These are phyloP conservation scores for Pachyseris speciosa DNA, from an alignment of 64 coral and sea anemone genomes.

Conservation along the genomic window DNA sequence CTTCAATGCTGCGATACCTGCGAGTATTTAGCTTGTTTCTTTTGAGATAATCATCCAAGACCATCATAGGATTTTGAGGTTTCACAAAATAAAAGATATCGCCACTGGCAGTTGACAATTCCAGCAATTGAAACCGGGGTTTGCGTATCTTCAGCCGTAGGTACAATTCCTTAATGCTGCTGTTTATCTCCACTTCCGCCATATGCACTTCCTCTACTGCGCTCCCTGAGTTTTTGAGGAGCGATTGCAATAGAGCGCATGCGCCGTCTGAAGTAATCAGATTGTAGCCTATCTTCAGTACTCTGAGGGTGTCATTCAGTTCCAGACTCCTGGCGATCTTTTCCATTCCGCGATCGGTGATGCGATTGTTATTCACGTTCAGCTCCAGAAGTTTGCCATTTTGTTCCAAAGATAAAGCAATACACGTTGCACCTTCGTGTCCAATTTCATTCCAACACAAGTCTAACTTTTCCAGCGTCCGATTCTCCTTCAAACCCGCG, in stretches of 20 bases:
- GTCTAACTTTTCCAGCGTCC: slow-evolving; percentile 67
- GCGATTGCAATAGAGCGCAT: slow-evolving; percentile 54
- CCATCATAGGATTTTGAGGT: slow-evolving; percentile 59
- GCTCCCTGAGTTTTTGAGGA: slow-evolving; percentile 54
- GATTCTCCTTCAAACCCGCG: slow-evolving; percentile 48
- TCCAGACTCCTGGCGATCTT: slow-evolving; percentile 77
- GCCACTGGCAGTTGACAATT: slow-evolving; percentile 73
- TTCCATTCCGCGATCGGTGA: slow-evolving; percentile 79
- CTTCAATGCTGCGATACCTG: neutral
- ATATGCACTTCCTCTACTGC: slow-evolving; percentile 68
- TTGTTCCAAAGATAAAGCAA: slow-evolving; percentile 54
- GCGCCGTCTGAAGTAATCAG: slow-evolving; percentile 71
- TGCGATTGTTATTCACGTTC: slow-evolving; percentile 88
- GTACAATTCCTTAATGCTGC: slow-evolving; percentile 65
- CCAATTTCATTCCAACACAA: slow-evolving; percentile 92
- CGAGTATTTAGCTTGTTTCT: slow-evolving; percentile 52
- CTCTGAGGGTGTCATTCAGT: slow-evolving; percentile 67
- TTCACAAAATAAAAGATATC: slow-evolving; percentile 76
- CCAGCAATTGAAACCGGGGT: slow-evolving; percentile 66
- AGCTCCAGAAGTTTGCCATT: slow-evolving; percentile 74
- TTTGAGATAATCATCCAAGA: slow-evolving; percentile 76
- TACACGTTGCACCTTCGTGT: slow-evolving; percentile 44
- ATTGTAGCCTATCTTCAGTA: slow-evolving; percentile 71
- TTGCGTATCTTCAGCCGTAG: slow-evolving; percentile 56
- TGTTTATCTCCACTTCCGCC: slow-evolving; percentile 81